A percentile compares a stretch with the other conserved stretches of the same genome.
Evolutionary conservation across 2,797 vertebrate species (phyloP).

Genomic region (Hypotaenidia okinawae): DNA sequence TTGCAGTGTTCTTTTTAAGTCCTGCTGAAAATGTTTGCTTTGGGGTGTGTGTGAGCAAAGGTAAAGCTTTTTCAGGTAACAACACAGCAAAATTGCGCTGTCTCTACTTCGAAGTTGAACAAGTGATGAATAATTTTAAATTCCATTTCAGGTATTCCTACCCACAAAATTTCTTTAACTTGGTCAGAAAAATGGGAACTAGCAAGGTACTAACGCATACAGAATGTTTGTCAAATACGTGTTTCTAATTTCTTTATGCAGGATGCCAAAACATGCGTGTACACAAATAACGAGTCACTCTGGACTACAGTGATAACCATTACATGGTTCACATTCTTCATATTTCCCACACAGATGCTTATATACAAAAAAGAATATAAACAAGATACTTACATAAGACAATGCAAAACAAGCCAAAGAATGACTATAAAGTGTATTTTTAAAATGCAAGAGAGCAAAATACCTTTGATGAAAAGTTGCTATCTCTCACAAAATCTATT

Average conservation of each 20-base stretch:
- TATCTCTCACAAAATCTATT: background rate
- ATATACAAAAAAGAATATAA: background rate
- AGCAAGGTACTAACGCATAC: background rate
- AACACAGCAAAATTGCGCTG: background rate
- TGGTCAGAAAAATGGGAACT: background rate
- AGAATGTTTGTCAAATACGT: background rate
- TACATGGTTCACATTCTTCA: background rate
- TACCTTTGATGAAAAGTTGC: background rate
- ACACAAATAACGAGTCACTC: background rate
- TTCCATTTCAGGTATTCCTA: background rate
- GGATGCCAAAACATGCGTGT: background rate
- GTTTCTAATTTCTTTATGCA: background rate
- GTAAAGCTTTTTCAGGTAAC: background rate
- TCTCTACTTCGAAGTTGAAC: background rate
- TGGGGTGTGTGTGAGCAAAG: no score
- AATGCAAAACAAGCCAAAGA: conserved; percentile 7
- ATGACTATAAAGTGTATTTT: background rate
- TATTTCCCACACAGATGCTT: background rate
- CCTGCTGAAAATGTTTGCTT: background rate
- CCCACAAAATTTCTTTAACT: background rate
- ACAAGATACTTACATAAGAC: background rate
- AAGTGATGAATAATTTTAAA: background rate
- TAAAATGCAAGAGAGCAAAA: conserved; percentile 18
- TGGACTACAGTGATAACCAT: background rate
- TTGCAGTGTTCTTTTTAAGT: background rate